These are phyloP conservation scores for Macaria liturata DNA, from an alignment of 2,888 invertebrate genomes.

Conservation along the genomic window DNA sequence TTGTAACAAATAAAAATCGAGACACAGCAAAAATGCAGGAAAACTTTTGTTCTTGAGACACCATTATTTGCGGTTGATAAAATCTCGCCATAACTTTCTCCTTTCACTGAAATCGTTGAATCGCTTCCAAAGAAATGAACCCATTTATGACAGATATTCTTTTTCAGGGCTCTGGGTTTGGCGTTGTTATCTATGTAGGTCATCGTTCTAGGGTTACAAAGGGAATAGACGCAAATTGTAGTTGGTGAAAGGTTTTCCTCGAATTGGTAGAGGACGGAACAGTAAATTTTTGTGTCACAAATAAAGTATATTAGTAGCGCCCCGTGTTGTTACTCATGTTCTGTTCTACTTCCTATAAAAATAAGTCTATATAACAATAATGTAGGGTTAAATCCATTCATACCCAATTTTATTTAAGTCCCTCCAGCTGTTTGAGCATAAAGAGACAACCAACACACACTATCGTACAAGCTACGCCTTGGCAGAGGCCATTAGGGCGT, in stretches of 20 bases:
- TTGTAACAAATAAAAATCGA: neutral
- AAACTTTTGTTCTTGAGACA: neutral
- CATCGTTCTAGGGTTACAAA: conserved; percentile 10
- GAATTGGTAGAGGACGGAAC: no score
- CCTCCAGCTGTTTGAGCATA: no score
- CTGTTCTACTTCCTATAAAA: no score
- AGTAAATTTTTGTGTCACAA: no score
- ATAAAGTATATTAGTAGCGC: no score
- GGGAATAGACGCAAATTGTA: neutral
- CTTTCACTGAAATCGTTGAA: conserved; percentile 11
- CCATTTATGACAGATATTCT: conserved; percentile 15
- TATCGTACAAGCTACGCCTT: no score
- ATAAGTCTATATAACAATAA: no score
- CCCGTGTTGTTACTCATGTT: no score
- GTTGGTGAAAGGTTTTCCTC: neutral
- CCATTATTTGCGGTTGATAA: conserved; percentile 7
- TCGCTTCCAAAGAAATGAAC: conserved; percentile 2
- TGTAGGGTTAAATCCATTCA: no score
- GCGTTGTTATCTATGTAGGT: conserved; percentile 13
- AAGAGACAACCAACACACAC: no score
- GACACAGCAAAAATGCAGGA: neutral
- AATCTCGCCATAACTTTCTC: conserved; percentile 8
- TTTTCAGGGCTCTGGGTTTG: neutral
- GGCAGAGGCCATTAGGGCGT: no score
- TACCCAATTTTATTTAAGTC: no score